phyloP scores from a whole-genome alignment of 2,113 vertebrate species.

The Mustela nigripes region DNA sequence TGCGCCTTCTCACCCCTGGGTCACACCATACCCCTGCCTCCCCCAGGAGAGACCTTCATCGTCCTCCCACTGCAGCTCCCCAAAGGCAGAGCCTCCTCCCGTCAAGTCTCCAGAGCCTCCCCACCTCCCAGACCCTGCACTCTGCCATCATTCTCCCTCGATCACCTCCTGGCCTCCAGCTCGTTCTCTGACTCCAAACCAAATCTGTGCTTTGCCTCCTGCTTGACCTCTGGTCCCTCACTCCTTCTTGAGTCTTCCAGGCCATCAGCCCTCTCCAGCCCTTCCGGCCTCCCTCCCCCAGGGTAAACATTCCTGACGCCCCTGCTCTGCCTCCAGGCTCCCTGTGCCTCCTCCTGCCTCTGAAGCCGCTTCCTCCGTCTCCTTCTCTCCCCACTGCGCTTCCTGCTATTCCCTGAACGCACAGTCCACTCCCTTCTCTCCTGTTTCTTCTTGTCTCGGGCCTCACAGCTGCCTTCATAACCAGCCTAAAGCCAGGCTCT shows the following conservation, averaged over 20 bases:
- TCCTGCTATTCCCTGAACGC: background rate
- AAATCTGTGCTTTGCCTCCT: background rate
- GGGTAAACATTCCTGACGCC: background rate
- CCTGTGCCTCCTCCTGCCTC: background rate
- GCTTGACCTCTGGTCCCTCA: background rate
- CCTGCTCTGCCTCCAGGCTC: background rate
- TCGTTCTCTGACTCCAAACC: background rate
- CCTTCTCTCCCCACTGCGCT: background rate
- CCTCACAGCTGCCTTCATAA: background rate
- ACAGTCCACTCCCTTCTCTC: background rate
- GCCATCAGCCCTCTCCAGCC: background rate
- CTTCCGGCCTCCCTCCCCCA: background rate
- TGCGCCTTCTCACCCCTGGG: background rate
- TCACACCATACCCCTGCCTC: background rate
- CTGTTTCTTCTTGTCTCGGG: background rate
- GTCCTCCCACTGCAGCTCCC: background rate
- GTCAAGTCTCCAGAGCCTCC: background rate
- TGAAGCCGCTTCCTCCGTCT: background rate
- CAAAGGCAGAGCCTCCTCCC: too few relatives aligned
- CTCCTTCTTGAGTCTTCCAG: background rate
- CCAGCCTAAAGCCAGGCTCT: background rate
- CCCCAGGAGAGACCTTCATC: background rate
- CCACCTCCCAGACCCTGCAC: background rate
- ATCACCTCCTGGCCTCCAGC: background rate
- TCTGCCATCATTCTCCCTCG: background rate